Base-by-base conservation (phyloP, 2,888 invertebrate genomes). In the Agrypnus murinus region DNA sequence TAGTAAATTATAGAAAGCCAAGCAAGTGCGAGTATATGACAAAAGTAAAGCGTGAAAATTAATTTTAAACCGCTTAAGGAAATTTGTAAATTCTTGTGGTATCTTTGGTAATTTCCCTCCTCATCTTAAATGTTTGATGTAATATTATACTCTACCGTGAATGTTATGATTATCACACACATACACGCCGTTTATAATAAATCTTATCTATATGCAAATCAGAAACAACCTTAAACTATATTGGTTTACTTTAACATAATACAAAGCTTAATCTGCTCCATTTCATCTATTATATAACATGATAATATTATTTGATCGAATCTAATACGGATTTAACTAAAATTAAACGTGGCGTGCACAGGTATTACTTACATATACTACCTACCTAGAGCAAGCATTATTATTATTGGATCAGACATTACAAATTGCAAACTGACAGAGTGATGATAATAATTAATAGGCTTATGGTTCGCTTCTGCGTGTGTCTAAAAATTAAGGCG, bases 121-220 rank as follows among this genome's bases (percentile, higher is more conserved):
- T 5, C 25, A 5, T 25, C 25, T 25, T 25, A 25, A 25, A 25
- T 25, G 25, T 25, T 25, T 25, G 25, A 25, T 25, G 25, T 25
- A 25, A 25, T 25, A 25, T 25, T 25, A 25, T 25, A 25, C n/a
- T n/a, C n/a, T n/a, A n/a, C 25, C 3, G 25, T 25, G 25, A 25
- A 25, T 25, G 62, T 70, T 70, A 57, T 70, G 70, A 70, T 53
- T 25, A 25, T 25, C 25, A 25, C 25, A 25, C 25, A 38, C 38
- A 34, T 34, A 38, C 38, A 65, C 48, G 66, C 50, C 43, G 38
- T 25, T 32, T 62, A 7, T 12, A 3, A 25, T 25, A 25, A 25
- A 43, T 25, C 58, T 43, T 43, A 58, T 58, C 43, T 40, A 9
- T 14, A 58, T 58, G 58, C 58, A 43, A 58, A 58, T 43, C 58